Evolutionary conservation across 2,113 vertebrate genomes (phyloP).

Genomic region (Lagopus muta): DNA sequence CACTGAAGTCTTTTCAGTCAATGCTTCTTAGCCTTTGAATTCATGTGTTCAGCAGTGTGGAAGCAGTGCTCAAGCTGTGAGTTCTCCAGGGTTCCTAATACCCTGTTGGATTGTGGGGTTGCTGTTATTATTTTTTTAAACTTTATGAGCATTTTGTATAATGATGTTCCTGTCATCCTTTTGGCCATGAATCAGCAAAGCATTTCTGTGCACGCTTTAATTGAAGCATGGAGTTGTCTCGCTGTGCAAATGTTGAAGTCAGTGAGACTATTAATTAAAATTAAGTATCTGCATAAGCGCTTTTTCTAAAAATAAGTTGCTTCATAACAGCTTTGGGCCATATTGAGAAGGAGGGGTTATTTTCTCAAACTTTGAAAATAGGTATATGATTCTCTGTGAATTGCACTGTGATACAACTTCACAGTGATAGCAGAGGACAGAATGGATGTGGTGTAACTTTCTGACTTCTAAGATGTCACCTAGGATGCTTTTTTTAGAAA

Average conservation of each 20-base stretch:
- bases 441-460: neutral
- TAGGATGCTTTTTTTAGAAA: neutral
- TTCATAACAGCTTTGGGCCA: conserved; percentile 51
- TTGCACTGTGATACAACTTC: neutral
- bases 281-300: conserved; percentile 55
- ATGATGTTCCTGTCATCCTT: conserved; percentile 44
- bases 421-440: neutral
- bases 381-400: neutral
- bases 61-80: neutral
- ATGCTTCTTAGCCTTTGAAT: neutral
- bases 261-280: conserved; percentile 67
- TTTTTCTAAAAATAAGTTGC: conserved; percentile 62
- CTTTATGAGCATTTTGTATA: conserved; percentile 5
- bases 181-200: conserved; percentile 65
- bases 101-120: neutral
- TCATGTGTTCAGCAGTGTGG: neutral
- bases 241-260: conserved; percentile 54
- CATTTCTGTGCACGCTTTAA: conserved; percentile 41
- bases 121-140: neutral
- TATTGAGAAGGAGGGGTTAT: neutral
- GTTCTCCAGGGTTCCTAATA: neutral
- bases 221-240: conserved; percentile 59
- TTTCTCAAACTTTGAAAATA: neutral
- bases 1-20: neutral
- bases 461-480: neutral